Evolutionary conservation across 53 echinoderm and acorn worm species (phyloP), one percentile per base, ranked within the genome.

Genomic region (Stichopus horrens): DNA sequence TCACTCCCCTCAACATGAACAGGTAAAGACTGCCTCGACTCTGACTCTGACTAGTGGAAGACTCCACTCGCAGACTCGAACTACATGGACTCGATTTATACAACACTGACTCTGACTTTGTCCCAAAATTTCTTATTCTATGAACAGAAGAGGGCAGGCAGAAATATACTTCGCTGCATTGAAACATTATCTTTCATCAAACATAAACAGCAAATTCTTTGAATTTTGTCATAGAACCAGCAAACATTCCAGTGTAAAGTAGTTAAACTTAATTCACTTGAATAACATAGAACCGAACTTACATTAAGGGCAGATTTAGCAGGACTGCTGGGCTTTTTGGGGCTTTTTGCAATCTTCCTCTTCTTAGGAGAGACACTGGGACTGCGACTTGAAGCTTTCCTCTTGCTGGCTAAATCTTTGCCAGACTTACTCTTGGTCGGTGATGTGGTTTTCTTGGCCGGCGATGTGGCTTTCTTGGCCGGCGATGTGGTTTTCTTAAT

Each of bases 301-400:
- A 78, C 78, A 78, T 78, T 78, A 0, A 78, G 55, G 53, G 78
- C 16, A 7, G 78, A 78, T 53, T 78, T 78, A 54, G 78, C 16
- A n/a, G 78, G 78, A 75, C 75, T 75, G 18, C 75, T 75, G 37
- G 37, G 37, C 37, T 37, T 37, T 37, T 37, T 37, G 37, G 37
- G 37, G 16, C 63, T 63, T 10, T 16, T 63, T 10, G 10, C 16
- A 11, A 5, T 78, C 13, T 78, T 78, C 7, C 7, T 7, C 55
- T 78, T 78, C 78, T 78, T 78, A 18, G 78, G 78, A n/a, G 78
- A 78, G 53, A 54, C 55, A 16, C 13, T 11, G 7, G 78, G 78
- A 9, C 78, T n/a, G 8, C 0, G 18, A 78, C 78, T 78, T 53
- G 53, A n/a, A 54, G 78, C 78, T 78, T 78, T 78, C 53, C 78